Base-by-base conservation (phyloP, 2,888 invertebrate species). In the Drosophila imparisetae region DNA sequence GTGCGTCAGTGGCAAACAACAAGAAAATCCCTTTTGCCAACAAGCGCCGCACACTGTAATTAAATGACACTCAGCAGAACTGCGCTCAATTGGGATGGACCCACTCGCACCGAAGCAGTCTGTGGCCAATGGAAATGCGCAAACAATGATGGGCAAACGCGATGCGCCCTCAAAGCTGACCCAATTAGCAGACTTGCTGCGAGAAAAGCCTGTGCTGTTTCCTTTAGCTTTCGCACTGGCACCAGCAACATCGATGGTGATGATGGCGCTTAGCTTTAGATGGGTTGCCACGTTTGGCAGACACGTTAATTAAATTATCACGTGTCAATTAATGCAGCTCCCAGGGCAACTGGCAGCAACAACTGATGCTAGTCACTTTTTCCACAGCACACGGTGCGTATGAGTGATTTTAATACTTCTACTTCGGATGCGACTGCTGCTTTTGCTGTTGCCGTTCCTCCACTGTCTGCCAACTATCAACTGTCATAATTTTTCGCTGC, bases 11-110 rank as follows among this genome's bases (percentile, higher is more conserved):
- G 66, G 63, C 71, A 78, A 79, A 78, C 74, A 85, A 87, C 86
- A 83, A 72, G 89, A 83, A 85, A 87, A 85, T 87, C 89, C 89
- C 89, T 82, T 81, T 84, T 84, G 85, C 85, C 85, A 85, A 89
- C 85, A 85, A 82, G 80, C 85, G 64, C 60, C 85, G 55, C 85
- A 82, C 80, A 75, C 70, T 77, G 87, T 89, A 85, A 85, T 85
- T 89, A 85, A 89, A 89, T 80, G 87, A 84, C 85, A 89, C 88
- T 89, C 85, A 72, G 83, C 84, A 57, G 55, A 58, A 24, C 68
- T 60, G 75, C 75, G 75, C 61, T 53, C 52, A 45, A 66, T 48
- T 66, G 61, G 55, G 55, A 55, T 38, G 55, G 68, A 48, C 49
- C 29, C 52, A 58, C 62, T 63, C 82, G 72, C 27, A 18, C 8